Percentiles rank a stretch among this genome's conserved stretches.
Evolutionary conservation across 1,140 invertebrate species (phyloP).

Genomic region (Hirudo medicinalis): DNA sequence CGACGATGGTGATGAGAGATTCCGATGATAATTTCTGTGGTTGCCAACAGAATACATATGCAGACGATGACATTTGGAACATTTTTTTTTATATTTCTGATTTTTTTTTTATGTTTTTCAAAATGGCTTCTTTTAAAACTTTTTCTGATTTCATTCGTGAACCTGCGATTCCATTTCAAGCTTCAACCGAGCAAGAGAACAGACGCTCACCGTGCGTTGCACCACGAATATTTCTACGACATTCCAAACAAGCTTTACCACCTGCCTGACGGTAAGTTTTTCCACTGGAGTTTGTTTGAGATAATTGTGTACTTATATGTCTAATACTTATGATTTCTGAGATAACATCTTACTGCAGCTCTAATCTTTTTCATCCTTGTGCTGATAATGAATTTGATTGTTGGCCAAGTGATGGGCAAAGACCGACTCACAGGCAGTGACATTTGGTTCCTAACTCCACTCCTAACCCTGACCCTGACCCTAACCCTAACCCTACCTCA

Average conservation of each 20-base stretch:
- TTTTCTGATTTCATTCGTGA: slow-evolving; percentile 14
- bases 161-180: slow-evolving; percentile 43
- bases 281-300: background rate
- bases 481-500: too few relatives aligned
- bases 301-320: background rate
- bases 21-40: background rate
- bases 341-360: background rate
- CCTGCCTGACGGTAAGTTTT: slow-evolving; percentile 50
- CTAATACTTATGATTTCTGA: background rate
- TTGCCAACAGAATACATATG: background rate
- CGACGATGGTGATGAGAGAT: background rate
- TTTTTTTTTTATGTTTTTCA: slow-evolving; percentile 21
- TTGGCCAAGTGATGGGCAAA: too few relatives aligned
- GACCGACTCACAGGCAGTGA: too few relatives aligned
- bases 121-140: background rate
- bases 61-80: slow-evolving; percentile 12
- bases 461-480: too few relatives aligned
- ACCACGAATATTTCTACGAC: slow-evolving; percentile 75
- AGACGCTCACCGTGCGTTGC: slow-evolving; percentile 70
- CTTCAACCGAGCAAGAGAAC: slow-evolving; percentile 73
- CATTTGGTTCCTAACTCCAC: too few relatives aligned
- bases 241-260: slow-evolving; percentile 76
- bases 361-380: too few relatives aligned
- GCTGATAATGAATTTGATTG: background rate
- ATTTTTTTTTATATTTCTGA: too few relatives aligned